A percentile compares a stretch with the other conserved stretches of the same genome.
These are phyloP conservation scores for Caenorhabditis sulstoni DNA, from an alignment of 2,888 invertebrate genomes.

Conservation along the genomic window DNA sequence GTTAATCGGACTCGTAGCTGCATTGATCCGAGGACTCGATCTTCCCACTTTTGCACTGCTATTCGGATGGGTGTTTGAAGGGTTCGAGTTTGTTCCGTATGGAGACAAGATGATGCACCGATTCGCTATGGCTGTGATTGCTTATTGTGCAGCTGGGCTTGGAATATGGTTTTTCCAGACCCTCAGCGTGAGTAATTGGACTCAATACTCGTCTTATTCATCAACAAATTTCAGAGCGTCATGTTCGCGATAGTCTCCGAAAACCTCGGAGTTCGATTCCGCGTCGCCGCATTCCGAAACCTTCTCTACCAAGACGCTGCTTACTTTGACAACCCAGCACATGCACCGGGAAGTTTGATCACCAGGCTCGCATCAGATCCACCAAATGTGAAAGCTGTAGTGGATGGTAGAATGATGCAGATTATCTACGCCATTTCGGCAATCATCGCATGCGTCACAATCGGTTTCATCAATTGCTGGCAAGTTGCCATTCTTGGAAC, in stretches of 20 bases:
- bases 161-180: constrained; percentile 64
- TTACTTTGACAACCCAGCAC: constrained; percentile 82
- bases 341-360: constrained; percentile 81
- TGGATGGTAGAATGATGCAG: constrained; percentile 81
- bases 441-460: constrained; percentile 80
- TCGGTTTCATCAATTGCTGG: constrained; percentile 82
- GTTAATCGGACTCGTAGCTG: constrained; percentile 54
- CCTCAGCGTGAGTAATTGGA: constrained; percentile 50
- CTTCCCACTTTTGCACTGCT: constrained; percentile 82
- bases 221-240: constrained; percentile 49
- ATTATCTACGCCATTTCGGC: constrained; percentile 81
- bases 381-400: constrained; percentile 81
- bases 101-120: constrained; percentile 46
- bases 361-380: constrained; percentile 81
- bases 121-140: constrained; percentile 58
- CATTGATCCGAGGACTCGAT: constrained; percentile 81
- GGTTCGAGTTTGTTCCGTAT: constrained; percentile 44
- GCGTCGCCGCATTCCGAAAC: constrained; percentile 66
- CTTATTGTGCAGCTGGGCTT: constrained; percentile 55
- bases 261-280: constrained; percentile 70
- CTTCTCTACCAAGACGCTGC: constrained; percentile 81
- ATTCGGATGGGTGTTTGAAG: constrained; percentile 62
- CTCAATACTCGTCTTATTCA: too few species aligned
- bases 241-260: constrained; percentile 68
- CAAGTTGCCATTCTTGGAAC: constrained; percentile 76